A percentile compares a stretch with the other conserved stretches of the same genome.
Conservation (phyloP, 2,888 invertebrate genomes). For the Sinelater perroti region DNA sequence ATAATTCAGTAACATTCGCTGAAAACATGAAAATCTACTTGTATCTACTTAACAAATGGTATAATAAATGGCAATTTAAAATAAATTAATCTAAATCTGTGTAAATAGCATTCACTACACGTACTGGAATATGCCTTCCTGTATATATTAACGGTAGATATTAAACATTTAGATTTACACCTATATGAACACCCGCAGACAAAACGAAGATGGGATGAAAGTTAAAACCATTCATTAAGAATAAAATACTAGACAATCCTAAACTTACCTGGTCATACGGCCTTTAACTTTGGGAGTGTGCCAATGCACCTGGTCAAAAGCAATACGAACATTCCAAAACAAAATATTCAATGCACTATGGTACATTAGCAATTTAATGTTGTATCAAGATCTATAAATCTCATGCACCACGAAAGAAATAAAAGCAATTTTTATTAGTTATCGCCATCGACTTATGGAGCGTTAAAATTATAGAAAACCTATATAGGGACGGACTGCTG, state of each 20-base stretch:
- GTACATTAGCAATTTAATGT: not conserved
- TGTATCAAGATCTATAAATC: too few species aligned
- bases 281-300: not conserved
- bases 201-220: not conserved
- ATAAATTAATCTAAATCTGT: not conserved
- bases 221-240: not conserved
- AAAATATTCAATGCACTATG: not conserved
- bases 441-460: not conserved
- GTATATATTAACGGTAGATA: not conserved
- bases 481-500: not conserved
- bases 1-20: not conserved
- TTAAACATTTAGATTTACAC: not conserved
- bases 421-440: not conserved
- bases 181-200: not conserved
- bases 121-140: not conserved
- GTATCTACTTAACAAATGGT: not conserved
- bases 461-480: not conserved
- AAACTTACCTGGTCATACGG: not conserved
- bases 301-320: not conserved
- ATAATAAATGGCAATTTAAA: not conserved
- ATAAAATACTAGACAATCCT: not conserved
- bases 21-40: not conserved
- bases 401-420: not conserved
- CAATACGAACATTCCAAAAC: not conserved
- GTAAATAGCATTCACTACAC: not conserved